These are phyloP conservation scores for Cirrhinus mrigala DNA, from an alignment of 2,797 vertebrate genomes.

Conservation along the genomic window DNA sequence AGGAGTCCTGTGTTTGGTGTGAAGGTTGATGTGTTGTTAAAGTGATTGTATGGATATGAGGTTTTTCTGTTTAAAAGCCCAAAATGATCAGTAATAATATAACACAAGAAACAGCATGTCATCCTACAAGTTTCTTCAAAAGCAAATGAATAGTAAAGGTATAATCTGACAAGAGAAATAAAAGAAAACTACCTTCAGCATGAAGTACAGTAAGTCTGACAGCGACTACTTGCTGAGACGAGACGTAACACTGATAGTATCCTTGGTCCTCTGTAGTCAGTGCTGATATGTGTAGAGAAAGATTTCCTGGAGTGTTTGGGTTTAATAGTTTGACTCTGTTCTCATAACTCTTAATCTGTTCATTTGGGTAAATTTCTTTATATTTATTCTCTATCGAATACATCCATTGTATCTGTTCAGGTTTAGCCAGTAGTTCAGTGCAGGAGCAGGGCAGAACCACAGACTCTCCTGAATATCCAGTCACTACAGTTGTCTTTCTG, in stretches of 20 bases:
- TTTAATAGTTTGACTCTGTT: conserved; percentile 15
- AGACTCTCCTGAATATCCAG: too few relatives aligned
- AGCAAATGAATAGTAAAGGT: not conserved
- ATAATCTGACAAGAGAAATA: not conserved
- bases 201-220: not conserved
- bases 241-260: not conserved
- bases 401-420: not conserved
- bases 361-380: not conserved
- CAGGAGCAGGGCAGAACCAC: too few relatives aligned
- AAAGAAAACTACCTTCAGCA: not conserved
- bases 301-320: conserved; percentile 24
- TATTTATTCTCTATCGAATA: fast-evolving
- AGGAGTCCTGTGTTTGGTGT: not conserved
- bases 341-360: conserved; percentile 1
- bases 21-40: not conserved
- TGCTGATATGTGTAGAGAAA: conserved; percentile 46
- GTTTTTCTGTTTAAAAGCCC: not conserved
- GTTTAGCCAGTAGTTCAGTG: too few relatives aligned
- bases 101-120: too few relatives aligned
- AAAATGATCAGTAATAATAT: not conserved
- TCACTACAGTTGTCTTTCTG: too few relatives aligned
- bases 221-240: fast-evolving
- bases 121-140: too few relatives aligned
- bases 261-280: conserved; percentile 2
- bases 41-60: not conserved